Evolutionary conservation across 2,797 vertebrate species (phyloP), one percentile per base, ranked within the genome.

Genomic region (Danio choprae): DNA sequence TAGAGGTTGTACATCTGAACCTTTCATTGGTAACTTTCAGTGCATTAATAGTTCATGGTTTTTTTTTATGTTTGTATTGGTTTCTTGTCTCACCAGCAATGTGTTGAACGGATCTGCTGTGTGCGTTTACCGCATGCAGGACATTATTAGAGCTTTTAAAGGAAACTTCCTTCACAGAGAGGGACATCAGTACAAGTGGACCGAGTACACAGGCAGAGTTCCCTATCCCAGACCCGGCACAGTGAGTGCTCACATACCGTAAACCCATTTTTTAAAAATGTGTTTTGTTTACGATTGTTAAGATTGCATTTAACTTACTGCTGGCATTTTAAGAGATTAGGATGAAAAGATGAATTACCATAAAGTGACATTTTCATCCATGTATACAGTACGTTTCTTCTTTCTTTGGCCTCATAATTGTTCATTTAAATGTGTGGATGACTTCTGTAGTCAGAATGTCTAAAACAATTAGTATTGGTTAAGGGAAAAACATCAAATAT

Each of bases 181-280:
- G 79, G 94, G 94, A 29, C 93, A 94, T 67, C 92, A 94, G 87
- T 95, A 94, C 87, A 95, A 94, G 84, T 95, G 94, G 94, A 90
- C 91, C 2, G 93, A 94, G 85, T 95, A 94, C 71, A 92, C 91
- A 6, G 94, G 94, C 77, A 91, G 91, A 71, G 90, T 95, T 79
- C 94, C 94, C 15, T 95, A 94, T 87, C 94, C 94, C 1, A 90
- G 94, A 22, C 94, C 94, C 29, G 94, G 94, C 86, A 95, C 94
- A 60, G 94, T 95, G 79, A 94, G 94, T 92, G 7, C 22, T 41
- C 10, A 15, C n/a, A 59, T 18, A 13, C 0, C 4, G 50, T 13
- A 58, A 43, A 6, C 18, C 0, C 1, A 44, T 70, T 18, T 16
- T 12, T n/a, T 9, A n/a, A n/a, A n/a, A n/a, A n/a, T n/a, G 3